These are phyloP conservation scores for Sciurus niger DNA, from an alignment of 2,113 vertebrate species.

Conservation along the genomic window DNA sequence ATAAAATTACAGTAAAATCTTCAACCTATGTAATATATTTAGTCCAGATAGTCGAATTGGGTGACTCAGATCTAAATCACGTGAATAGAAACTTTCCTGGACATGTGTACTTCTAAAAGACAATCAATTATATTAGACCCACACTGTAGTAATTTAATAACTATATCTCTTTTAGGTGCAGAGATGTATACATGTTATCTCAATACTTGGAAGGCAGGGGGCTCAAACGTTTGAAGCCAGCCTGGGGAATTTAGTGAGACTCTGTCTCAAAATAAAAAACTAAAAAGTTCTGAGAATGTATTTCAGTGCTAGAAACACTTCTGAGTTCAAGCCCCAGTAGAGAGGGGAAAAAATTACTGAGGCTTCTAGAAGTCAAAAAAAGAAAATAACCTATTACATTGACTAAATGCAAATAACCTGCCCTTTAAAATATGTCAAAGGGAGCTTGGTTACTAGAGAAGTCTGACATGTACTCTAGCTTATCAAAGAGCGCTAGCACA, in stretches of 20 bases:
- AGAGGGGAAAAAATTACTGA: background rate
- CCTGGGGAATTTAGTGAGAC: background rate
- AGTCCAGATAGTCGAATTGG: constrained; percentile 29
- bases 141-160: constrained; percentile 30
- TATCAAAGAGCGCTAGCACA: constrained; percentile 33
- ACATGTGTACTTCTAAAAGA: background rate
- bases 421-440: constrained; percentile 66
- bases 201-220: background rate
- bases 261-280: background rate
- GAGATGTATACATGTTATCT: background rate
- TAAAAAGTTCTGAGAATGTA: background rate
- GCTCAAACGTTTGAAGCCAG: background rate
- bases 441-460: background rate
- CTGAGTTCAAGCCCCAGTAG: background rate
- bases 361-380: constrained; percentile 51
- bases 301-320: background rate
- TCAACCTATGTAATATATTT: background rate
- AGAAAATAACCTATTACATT: constrained; percentile 36
- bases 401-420: constrained; percentile 55
- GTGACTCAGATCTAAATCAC: background rate
- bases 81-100: background rate
- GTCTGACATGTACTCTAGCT: constrained; percentile 17
- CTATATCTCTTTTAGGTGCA: background rate
- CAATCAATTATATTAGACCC: background rate
- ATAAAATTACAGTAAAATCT: background rate